Base-by-base conservation (phyloP, 2,113 vertebrate species). In the Dromaius novaehollandiae region DNA sequence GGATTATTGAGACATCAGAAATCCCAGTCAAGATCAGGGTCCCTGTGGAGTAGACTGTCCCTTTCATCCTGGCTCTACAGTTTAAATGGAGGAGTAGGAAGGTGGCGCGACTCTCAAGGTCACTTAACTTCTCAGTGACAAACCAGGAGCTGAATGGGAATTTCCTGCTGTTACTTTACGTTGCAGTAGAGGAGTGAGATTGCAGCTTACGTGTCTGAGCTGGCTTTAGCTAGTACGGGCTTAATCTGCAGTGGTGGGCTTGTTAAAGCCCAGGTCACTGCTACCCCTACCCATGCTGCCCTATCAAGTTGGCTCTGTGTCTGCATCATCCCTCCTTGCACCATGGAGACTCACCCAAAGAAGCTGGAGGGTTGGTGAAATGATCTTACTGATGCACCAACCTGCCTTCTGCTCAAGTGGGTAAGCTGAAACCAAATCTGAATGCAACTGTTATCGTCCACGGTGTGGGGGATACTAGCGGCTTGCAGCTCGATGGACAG, bases 381-480 rank as follows among this genome's bases (percentile, higher is more conserved):
- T 81, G 50, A 14, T 74, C 22, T 93, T 34, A 26, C 16, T 71
- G 55, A 8, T 30, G 16, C 84, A 42, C 8, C 36, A 64, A 42
- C 17, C 21, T 38, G 13, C 25, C 53, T 58, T 77, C 46, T 71
- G 53, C 21, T 82, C 9, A n/a, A 24, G 26, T 15, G 6, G 15
- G 1, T 38, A 71, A 76, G 8, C 13, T 79, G 42, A 64, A 93
- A 48, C 9, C 66, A 64, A 24, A 11, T 87, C 89, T 66, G 70
- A 20, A 32, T 85, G 56, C 51, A 50, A 17, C 40, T 71, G 26
- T 50, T 50, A 76, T 79, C 58, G 36, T 51, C 15, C 20, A 25
- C 0, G 0, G 16, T 24, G 14, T 7, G 10, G 36, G 22, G 86
- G 55, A 53, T 66, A 40, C 28, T 38, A 38, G 0, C 0, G 34